Base-by-base conservation (phyloP, 2,113 vertebrate genomes). In the Eudyptes chrysolophus region DNA sequence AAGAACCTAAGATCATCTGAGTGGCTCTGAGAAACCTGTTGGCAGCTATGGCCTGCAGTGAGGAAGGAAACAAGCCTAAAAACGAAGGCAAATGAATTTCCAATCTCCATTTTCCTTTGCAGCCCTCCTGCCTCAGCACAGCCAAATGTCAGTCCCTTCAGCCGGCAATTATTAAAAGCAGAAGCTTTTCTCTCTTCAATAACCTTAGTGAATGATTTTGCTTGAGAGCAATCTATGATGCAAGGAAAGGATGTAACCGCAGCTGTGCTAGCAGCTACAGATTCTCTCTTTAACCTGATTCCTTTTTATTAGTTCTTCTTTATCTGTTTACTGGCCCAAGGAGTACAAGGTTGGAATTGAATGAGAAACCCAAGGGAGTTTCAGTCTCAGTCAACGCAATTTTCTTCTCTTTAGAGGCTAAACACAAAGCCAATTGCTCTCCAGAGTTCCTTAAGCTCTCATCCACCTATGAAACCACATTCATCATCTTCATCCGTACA, bases 281-380 rank as follows among this genome's bases (percentile, higher is more conserved):
- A 89, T 26, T 80, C 58, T 89, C 68, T 81, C 81, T 76, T 96
- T 96, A 96, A 95, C 84, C 38, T 34, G 84, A 94, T 85, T 96
- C 16, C 78, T 84, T 66, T 40, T 92, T 92, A 94, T 96, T 97
- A 87, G 78, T 93, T 95, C 65, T 93, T 94, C 87, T 94, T 96
- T 94, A 96, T 94, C 78, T 91, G 81, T 92, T 96, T 95, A 94
- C 85, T 91, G 91, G 84, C 62, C 81, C 89, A 95, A 46, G 18
- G 81, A 90, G 61, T 69, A 84, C 54, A 94, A 96, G 55, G 74
- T 30, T 89, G 81, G 89, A 89, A 95, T 86, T 96, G 81, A 97
- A 91, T 89, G 66, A 87, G 81, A 89, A 95, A 94, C 93, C 36
- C 81, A 96, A 76, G 89, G 49, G 91, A 95, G 54, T 66, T 91